Evolutionary conservation across 1,140 invertebrate genomes (phyloP).

Genomic region (Drosophila pandora): DNA sequence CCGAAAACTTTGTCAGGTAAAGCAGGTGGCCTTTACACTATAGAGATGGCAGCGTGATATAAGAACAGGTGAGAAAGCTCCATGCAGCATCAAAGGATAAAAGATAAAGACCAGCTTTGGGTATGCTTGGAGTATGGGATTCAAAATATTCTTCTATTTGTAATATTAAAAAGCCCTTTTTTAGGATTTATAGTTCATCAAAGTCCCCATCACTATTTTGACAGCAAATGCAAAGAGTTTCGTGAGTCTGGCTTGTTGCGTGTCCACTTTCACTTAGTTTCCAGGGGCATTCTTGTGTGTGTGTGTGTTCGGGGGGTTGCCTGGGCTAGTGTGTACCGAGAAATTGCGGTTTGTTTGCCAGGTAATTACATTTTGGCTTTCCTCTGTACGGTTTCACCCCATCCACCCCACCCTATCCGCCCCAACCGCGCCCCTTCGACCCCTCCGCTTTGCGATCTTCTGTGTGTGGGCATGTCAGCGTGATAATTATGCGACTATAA

Average conservation of each 20-base stretch:
- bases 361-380: conserved; percentile 81
- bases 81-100: not conserved
- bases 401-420: conserved; percentile 1
- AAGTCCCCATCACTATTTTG: conserved; percentile 10
- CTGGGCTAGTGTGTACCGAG: conserved; percentile 68
- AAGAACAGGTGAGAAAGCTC: not conserved
- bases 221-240: conserved; percentile 41
- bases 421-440: not conserved
- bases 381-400: conserved; percentile 46
- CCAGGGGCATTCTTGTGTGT: conserved; percentile 16
- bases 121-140: too few relatives aligned
- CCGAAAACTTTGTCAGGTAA: conserved; percentile 39
- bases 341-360: conserved; percentile 81
- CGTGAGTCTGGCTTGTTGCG: conserved; percentile 72
- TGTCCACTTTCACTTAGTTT: conserved; percentile 78
- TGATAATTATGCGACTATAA: conserved; percentile 83
- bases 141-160: too few relatives aligned
- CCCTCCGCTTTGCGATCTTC: conserved; percentile 15
- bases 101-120: too few relatives aligned
- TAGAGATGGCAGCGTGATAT: conserved; percentile 19
- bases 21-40: conserved; percentile 40
- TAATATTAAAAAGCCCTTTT: too few relatives aligned
- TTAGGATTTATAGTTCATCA: too few relatives aligned
- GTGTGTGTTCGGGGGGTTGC: conserved; percentile 16
- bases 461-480: conserved; percentile 74